These are phyloP conservation scores for Sinocyclocheilus maitianheensis DNA, from an alignment of 2,113 vertebrate species.

Conservation along the genomic window DNA sequence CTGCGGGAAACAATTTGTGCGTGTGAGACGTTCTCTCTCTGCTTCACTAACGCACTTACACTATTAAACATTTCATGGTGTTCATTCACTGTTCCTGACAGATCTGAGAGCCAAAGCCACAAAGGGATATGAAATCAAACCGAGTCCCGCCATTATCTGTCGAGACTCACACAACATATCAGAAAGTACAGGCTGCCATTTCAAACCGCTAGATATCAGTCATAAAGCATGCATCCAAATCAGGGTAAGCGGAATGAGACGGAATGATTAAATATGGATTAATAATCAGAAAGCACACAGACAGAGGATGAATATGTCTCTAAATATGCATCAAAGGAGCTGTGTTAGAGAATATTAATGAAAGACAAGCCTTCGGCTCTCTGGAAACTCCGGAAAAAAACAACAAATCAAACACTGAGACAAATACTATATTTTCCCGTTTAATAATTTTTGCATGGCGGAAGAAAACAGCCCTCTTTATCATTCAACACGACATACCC, in stretches of 20 bases:
- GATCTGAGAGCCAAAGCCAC: constrained; percentile 13
- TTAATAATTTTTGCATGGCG: constrained; percentile 71
- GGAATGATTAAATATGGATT: constrained; percentile 40
- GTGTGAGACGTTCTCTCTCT: constrained; percentile 57
- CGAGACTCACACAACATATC: constrained; percentile 20
- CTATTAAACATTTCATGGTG: constrained; percentile 60
- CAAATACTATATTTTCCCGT: constrained; percentile 65
- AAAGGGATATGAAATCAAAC: constrained; percentile 22
- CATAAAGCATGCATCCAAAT: constrained; percentile 31
- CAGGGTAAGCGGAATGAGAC: constrained; percentile 43
- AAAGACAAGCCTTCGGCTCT: constrained; percentile 48
- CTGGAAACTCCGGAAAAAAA: constrained; percentile 46
- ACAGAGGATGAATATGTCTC: constrained; percentile 57
- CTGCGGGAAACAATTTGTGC: constrained; percentile 67
- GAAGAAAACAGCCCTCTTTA: constrained; percentile 71
- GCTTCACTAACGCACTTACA: constrained; percentile 49
- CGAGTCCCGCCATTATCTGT: too few relatives aligned
- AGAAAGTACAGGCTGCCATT: constrained; percentile 4
- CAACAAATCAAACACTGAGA: constrained; percentile 66
- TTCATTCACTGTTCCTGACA: constrained; percentile 28
- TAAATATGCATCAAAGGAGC: constrained; percentile 39
- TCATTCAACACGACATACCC: constrained; percentile 69
- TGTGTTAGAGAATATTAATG: constrained; percentile 35
- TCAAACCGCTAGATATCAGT: constrained; percentile 32
- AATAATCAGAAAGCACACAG: constrained; percentile 37